Evolutionary conservation across 2,888 invertebrate genomes (phyloP), one percentile per base, ranked within the genome.

Genomic region (Metallyticus violacea): DNA sequence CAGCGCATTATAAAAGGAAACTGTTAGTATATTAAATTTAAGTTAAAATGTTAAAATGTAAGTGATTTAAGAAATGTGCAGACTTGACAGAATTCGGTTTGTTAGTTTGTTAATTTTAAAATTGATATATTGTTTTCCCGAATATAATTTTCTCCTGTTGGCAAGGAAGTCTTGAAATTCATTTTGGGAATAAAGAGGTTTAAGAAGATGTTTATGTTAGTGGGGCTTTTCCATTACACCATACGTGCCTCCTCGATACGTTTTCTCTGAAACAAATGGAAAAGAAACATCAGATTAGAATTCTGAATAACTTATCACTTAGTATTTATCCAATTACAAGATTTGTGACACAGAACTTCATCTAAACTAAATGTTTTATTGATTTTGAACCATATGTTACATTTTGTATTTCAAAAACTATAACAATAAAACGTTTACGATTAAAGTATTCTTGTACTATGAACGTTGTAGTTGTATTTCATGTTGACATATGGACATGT

Each of bases 211-310:
- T n/a, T 2, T 62, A 22, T 62, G 40, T 62, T 62, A 62, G 40
- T 62, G 40, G 40, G 40, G 4, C 15, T 15, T 15, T 7, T 62
- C 40, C 40, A 62, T 62, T 62, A 62, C 88, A 91, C 91, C 91
- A 93, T 95, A 93, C 94, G 93, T 93, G 95, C 96, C 95, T 96
- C 96, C 93, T 96, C 96, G 93, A 96, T 93, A 93, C 94, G 95
- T 93, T 95, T 95, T 94, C 94, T 96, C 96, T 96, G 95, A 90
- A 95, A 94, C 93, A 92, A 93, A 92, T 91, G 91, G 91, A 90
- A 90, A 90, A 89, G 87, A 91, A 30, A 84, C 1, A 79, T 77
- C 27, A 22, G 62, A 82, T 40, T 27, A 83, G 7, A 26, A 26
- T 4, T 9, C 26, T 85, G 27, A 85, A 82, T 86, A 77, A 78